Base-by-base conservation (phyloP, 2,797 vertebrate species). In the Loris lydekkerianus region DNA sequence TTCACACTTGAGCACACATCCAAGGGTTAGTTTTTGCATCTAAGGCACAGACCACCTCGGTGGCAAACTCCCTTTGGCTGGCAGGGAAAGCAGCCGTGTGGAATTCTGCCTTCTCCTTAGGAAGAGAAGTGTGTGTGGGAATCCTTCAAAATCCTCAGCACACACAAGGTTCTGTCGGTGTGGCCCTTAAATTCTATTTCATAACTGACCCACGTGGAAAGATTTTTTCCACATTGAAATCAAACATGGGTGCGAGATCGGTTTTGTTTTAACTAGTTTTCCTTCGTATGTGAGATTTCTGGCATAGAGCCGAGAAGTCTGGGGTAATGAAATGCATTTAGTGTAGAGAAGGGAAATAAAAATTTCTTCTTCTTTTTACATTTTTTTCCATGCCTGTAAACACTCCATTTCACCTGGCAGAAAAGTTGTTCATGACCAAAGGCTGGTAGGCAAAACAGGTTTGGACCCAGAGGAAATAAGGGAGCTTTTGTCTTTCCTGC, bases 391-490 rank as follows among this genome's bases (percentile, higher is more conserved):
- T 70, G 96, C 92, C 97, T 97, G 96, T 97, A 97, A 98, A 97
- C 96, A 97, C 97, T 94, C 96, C 93, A 95, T 97, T 97, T 97
- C 96, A 97, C 95, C 96, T 97, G 95, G 97, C 96, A 97, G 93
- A 83, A 95, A 97, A 92, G 49, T 49, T 72, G 87, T 95, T 96
- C 93, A 23, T 96, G 96, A 96, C 93, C 70, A 0, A 97, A 95
- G 80, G 82, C 94, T 96, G 91, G 40, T 40, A 93, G 77, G 94
- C 93, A 82, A 94, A 97, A 86, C 94, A 88, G 93, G 87, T 94
- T 95, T 93, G 93, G 93, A 88, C 87, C 81, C 95, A 97, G 93
- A 97, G 81, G 93, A 97, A 96, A 97, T 92, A 96, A 95, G 77
- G 53, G 78, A 78, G 18, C 43, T 58, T 96, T 92, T 94, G 91